Conservation (phyloP, 2,888 invertebrate genomes). For the Agriopis marginaria region DNA sequence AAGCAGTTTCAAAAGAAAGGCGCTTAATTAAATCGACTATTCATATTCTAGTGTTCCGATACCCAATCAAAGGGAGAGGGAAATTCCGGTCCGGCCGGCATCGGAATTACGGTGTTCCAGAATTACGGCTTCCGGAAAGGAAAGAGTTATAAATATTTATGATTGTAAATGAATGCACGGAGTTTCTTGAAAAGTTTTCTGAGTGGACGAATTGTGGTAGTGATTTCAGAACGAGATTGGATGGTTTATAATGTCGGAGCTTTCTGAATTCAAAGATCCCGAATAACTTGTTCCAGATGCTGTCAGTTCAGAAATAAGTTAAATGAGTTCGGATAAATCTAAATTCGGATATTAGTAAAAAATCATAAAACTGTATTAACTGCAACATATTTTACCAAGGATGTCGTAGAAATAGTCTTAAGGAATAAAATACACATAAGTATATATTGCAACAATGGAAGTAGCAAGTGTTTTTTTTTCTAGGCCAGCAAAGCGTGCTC, state of each 20-base stretch:
- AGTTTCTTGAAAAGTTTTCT: slow-evolving; percentile 26
- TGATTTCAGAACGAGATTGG: slow-evolving; percentile 9
- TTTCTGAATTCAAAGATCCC: neutral
- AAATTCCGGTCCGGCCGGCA: slow-evolving; percentile 22
- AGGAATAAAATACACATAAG: too few relatives aligned
- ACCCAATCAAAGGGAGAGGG: slow-evolving; percentile 48
- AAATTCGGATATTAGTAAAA: neutral
- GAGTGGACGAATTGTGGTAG: slow-evolving; percentile 18
- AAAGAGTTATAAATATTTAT: slow-evolving; percentile 35
- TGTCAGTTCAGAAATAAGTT: slow-evolving; percentile 1
- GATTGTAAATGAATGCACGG: slow-evolving; percentile 29
- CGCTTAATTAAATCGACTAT: slow-evolving; percentile 50
- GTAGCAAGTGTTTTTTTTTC: too few relatives aligned
- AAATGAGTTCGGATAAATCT: neutral
- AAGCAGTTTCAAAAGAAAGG: slow-evolving; percentile 44
- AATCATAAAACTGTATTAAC: too few relatives aligned
- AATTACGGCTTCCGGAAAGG: slow-evolving; percentile 23
- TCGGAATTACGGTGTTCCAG: slow-evolving; percentile 22
- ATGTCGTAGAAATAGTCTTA: too few relatives aligned
- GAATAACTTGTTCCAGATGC: slow-evolving; percentile 2
- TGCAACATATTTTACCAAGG: too few relatives aligned
- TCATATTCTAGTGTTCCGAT: slow-evolving; percentile 49
- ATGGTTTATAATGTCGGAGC: slow-evolving; percentile 12
- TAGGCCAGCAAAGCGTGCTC: too few relatives aligned
- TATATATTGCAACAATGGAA: too few relatives aligned